Base-by-base conservation (phyloP, 2,888 invertebrate genomes). In the Sialis fuliginosa region DNA sequence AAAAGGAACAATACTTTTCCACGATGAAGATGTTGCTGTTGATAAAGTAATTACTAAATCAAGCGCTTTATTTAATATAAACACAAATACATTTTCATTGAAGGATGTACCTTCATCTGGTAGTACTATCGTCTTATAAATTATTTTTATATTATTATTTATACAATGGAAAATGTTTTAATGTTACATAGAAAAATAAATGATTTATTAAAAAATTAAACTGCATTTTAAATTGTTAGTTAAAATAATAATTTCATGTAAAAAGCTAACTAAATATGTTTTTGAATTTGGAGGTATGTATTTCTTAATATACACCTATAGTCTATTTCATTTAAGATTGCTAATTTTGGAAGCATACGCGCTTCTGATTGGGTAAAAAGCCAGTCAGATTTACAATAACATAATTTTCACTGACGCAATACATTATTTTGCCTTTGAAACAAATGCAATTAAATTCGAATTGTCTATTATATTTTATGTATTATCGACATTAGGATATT, bases 121-220 rank as follows among this genome's bases (percentile, higher is more conserved):
- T 4, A 39, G 39, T 12, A 32, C 31, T 12, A 32, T 45, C 42
- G 39, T 33, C 39, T 61, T 44, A 12, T 45, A 51, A 1, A 22
- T 22, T 22, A 22, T 22, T 48, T 53, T 5, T 49, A 46, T 10
- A 54, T 49, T 8, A 50, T 59, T 45, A 46, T 61, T 22, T 33
- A 49, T 12, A 50, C 52, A 1, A 50, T 64, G 6, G 46, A 62
- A 39, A 57, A 56, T 7, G 22, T 22, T 22, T 22, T 22, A 22
- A 22, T 22, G 22, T 22, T 22, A 22, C 4, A 2, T 22, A 22
- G 22, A 22, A 22, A 31, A 33, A n/a, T 13, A 22, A n/a, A 5
- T 32, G 22, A 30, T 12, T 32, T 33, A 9, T 42, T 22, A 30
- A 42, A 31, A 10, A 32, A 32, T 42, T 42, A n/a, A 42, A 30